phyloP scores from a whole-genome alignment of 2,113 vertebrate species.

The Prunella himalayana region DNA sequence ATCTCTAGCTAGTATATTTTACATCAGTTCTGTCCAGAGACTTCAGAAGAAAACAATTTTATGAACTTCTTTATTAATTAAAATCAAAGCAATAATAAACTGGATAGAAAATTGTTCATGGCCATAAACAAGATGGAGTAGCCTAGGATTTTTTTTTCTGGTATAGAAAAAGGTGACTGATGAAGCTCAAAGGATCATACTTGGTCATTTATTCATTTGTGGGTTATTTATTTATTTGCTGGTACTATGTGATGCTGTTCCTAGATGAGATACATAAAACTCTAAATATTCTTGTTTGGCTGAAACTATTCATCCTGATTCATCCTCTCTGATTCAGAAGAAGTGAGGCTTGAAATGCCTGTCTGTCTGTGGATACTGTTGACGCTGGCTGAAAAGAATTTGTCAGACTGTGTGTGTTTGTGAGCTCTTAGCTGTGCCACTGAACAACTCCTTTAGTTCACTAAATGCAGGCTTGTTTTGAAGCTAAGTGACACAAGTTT shows the following conservation, averaged over 20 bases:
- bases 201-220: neutral
- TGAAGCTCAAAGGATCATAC: neutral
- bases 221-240: neutral
- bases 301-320: constrained; percentile 8
- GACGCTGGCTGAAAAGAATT: constrained; percentile 29
- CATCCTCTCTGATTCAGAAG: constrained; percentile 21
- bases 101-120: neutral
- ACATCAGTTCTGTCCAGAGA: neutral
- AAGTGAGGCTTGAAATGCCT: constrained; percentile 11
- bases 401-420: neutral
- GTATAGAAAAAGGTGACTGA: neutral
- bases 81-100: neutral
- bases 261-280: neutral
- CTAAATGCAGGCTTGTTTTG: constrained; percentile 22
- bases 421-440: neutral
- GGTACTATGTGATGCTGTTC: neutral
- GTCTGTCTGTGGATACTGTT: neutral
- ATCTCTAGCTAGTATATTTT: neutral
- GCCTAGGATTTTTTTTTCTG: neutral
- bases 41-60: neutral
- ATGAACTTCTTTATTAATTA: neutral
- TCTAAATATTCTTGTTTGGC: neutral
- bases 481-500: neutral
- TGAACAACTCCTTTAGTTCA: neutral
- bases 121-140: neutral